These are phyloP conservation scores for Ceratotherium simum DNA, from an alignment of 2,113 vertebrate species.

Conservation along the genomic window DNA sequence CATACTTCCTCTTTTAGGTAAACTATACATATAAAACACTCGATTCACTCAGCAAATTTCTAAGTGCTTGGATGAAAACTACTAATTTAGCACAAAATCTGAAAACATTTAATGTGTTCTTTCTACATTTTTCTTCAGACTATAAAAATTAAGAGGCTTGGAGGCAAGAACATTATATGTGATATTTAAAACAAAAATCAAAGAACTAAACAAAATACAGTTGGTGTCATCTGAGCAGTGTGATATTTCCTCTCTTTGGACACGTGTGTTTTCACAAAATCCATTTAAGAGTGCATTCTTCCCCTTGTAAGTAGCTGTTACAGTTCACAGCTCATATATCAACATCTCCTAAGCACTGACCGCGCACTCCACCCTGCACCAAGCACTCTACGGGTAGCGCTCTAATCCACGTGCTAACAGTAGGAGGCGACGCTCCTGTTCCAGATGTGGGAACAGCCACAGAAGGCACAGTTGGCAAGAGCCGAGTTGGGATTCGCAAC, in stretches of 20 bases:
- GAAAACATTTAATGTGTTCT: neutral
- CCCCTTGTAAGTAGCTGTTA: neutral
- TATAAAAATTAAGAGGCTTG: neutral
- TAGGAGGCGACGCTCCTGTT: accelerated
- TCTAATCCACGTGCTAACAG: neutral
- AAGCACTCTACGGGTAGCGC: accelerated
- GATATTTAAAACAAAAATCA: neutral
- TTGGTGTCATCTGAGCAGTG: neutral
- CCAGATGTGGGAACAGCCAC: neutral
- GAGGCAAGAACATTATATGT: neutral
- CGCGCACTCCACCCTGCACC: accelerated
- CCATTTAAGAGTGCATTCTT: neutral
- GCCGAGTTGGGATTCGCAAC: neutral
- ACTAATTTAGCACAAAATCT: neutral
- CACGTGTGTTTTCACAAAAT: neutral
- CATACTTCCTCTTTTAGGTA: neutral
- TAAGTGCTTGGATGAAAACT: neutral
- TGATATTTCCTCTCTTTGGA: neutral
- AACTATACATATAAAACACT: neutral
- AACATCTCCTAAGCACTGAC: neutral
- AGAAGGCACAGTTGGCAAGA: neutral
- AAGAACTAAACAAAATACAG: neutral
- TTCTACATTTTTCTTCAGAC: neutral
- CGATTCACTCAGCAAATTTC: neutral
- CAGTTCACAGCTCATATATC: neutral